Evolutionary conservation across 2,888 invertebrate species (phyloP).

Genomic region (Hydroisotoma schaefferi): DNA sequence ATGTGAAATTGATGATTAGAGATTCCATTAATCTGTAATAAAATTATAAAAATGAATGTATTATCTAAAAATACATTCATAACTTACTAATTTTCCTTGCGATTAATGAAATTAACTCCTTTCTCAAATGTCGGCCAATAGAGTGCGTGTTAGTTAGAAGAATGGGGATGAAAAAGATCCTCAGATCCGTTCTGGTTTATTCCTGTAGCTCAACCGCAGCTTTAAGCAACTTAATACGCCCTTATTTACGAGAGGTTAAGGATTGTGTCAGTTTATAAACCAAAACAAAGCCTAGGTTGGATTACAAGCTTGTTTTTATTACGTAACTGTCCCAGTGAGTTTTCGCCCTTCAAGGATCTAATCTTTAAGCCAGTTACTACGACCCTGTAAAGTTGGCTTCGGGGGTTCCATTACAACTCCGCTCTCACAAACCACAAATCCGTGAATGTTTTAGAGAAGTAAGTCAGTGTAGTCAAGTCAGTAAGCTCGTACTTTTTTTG

Average conservation of each 20-base stretch:
- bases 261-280: conserved; percentile 14
- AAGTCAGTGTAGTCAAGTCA: neutral
- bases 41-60: too few species aligned
- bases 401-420: conserved; percentile 9
- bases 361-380: neutral
- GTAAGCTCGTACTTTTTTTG: too few species aligned
- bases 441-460: too few species aligned
- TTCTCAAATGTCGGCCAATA: too few species aligned
- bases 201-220: neutral
- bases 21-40: too few species aligned
- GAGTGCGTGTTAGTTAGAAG: too few species aligned
- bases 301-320: conserved; percentile 9
- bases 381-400: neutral
- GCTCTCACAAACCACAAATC: neutral
- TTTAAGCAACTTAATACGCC: conserved; percentile 7
- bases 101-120: too few species aligned
- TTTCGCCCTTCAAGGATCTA: neutral
- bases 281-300: conserved; percentile 12
- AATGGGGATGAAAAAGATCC: too few species aligned
- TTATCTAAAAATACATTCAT: too few species aligned
- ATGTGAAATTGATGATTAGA: too few species aligned
- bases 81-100: too few species aligned
- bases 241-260: conserved; percentile 14
- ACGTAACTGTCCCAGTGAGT: neutral
- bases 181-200: too few species aligned